Evolutionary conservation across 2,888 invertebrate species (phyloP), one percentile per base, ranked within the genome.

Genomic region (Prostheceraeus crozeri): DNA sequence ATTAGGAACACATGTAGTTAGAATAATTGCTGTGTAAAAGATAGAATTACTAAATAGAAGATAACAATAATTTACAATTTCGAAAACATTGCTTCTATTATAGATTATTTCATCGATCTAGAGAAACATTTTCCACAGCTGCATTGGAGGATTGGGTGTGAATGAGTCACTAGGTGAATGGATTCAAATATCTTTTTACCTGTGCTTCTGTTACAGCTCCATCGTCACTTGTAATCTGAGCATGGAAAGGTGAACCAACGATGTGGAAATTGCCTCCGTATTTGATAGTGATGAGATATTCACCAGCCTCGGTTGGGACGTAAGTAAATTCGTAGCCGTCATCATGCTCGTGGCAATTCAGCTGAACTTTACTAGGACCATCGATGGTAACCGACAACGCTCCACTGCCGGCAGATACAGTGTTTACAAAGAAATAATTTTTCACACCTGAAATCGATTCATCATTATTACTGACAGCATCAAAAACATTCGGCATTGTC

Each of bases 301-400:
- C 91, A 51, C 96, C 96, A 25, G 94, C 91, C 25, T 91, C 84
- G 62, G 93, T 80, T 0, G 96, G 94, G 14, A 91, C 93, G 80
- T 76, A 76, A 19, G 72, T 71, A 67, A 76, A 76, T 66, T 75
- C 75, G 61, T 76, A 76, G 1, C 96, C 96, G 72, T 93, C 91
- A 68, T 91, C 91, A 1, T 90, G 87, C 77, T 96, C 94, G 21
- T 89, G 89, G 71, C 93, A 93, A 75, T 94, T 91, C 85, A 96
- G 72, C 54, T 78, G 76, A 1, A 93, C 94, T 76, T 94, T 90
- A 63, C 90, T 89, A 0, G 96, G 96, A 1, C 98, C 98, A 71
- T 96, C 94, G 68, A 96, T 85, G 60, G 91, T 91, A 27, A 94
- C 93, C 0, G 87, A 86, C 61, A 98, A 81, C 56, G 89, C 86